phyloP scores from a whole-genome alignment of 2,888 invertebrate genomes.

The Sarcophaga rosellei region DNA sequence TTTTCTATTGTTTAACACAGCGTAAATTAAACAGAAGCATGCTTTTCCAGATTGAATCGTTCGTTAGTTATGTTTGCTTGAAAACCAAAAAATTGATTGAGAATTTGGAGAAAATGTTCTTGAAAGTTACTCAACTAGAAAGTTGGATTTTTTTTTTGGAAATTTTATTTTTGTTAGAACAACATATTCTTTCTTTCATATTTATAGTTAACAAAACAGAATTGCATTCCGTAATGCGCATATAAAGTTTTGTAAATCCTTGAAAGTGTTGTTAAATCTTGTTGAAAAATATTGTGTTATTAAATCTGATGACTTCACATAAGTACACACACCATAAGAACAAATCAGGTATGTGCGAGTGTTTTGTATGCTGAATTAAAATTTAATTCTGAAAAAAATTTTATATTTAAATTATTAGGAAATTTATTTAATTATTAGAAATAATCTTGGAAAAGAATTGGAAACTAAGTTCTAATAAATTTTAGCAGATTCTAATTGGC shows the following conservation, averaged over 20 bases:
- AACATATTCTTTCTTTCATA: neutral
- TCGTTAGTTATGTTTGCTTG: neutral
- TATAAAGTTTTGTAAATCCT: neutral
- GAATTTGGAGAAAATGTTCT: neutral
- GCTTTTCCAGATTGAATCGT: neutral
- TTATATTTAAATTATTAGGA: too few species aligned
- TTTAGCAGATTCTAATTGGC: too few species aligned
- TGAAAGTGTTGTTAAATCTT: slow-evolving; percentile 13
- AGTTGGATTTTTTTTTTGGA: neutral
- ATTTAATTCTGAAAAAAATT: too few species aligned
- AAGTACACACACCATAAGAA: too few species aligned
- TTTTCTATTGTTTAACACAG: neutral
- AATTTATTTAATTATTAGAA: too few species aligned
- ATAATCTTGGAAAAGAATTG: too few species aligned
- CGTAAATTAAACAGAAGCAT: neutral
- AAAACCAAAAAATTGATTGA: neutral
- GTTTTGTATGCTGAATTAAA: too few species aligned
- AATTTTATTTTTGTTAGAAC: neutral
- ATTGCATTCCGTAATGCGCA: too few species aligned
- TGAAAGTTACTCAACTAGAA: neutral
- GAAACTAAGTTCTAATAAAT: too few species aligned
- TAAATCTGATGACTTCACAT: neutral
- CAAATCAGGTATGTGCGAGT: too few species aligned
- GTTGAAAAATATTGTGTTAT: neutral
- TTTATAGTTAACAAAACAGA: neutral